Conservation (phyloP, 2,113 vertebrate genomes). For the Pimephales promelas region DNA sequence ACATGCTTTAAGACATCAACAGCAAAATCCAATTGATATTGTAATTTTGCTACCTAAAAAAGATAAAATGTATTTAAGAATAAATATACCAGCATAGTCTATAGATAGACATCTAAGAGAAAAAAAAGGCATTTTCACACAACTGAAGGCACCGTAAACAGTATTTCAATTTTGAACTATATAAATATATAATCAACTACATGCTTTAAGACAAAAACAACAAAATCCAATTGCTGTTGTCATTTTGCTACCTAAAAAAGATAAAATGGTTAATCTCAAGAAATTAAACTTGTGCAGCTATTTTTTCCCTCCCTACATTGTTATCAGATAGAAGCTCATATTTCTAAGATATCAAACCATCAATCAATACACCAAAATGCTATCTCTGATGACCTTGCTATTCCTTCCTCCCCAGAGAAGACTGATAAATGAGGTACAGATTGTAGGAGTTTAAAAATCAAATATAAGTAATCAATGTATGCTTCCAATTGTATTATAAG, state of each 20-base stretch:
- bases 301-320: not conserved
- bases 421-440: constrained; percentile 33
- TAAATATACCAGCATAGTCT: not conserved
- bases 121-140: too few species aligned
- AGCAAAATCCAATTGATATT: too few species aligned
- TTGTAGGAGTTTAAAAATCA: constrained; percentile 32
- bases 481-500: constrained; percentile 25
- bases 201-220: not conserved
- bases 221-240: not conserved
- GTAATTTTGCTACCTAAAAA: too few species aligned
- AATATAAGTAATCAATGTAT: constrained; percentile 32
- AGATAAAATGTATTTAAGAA: not conserved
- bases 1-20: too few species aligned
- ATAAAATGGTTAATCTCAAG: not conserved
- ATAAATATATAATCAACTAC: not conserved
- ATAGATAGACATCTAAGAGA: not conserved
- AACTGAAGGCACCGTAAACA: not conserved
- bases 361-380: constrained; percentile 30
- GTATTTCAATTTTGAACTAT: not conserved
- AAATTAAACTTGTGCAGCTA: not conserved
- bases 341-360: constrained; percentile 27
- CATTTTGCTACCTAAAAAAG: not conserved
- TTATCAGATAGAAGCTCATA: not conserved
- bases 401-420: constrained; percentile 18
- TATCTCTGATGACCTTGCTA: constrained; percentile 32